Conservation (phyloP, 2,888 invertebrate species). For the Nycteola revayana region DNA sequence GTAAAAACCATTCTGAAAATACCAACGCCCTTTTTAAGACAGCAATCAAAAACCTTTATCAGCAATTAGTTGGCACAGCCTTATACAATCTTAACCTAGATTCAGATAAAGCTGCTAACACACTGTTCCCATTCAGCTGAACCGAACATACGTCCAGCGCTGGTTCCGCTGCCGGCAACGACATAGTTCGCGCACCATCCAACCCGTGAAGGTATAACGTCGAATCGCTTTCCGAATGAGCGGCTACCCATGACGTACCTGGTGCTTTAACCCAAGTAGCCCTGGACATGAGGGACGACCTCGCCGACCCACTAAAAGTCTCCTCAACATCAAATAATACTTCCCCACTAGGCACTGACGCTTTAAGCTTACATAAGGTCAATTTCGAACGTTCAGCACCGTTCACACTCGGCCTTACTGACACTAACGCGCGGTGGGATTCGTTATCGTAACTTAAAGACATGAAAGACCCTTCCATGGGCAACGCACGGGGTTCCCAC, state of each 20-base stretch:
- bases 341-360: conserved; percentile 57
- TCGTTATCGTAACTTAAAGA: conserved; percentile 86
- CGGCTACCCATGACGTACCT: conserved; percentile 85
- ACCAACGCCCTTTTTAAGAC: too few species aligned
- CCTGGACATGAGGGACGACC: conserved; percentile 85
- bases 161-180: conserved; percentile 84
- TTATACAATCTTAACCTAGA: conserved; percentile 85
- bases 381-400: conserved; percentile 64
- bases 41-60: too few species aligned
- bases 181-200: conserved; percentile 66
- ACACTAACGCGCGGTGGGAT: conserved; percentile 85
- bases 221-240: conserved; percentile 88
- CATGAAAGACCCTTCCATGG: conserved; percentile 88
- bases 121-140: conserved; percentile 72
- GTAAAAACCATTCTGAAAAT: too few species aligned
- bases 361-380: conserved; percentile 62
- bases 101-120: conserved; percentile 85
- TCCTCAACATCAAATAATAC: conserved; percentile 81
- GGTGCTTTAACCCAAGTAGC: conserved; percentile 83
- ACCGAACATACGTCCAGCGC: conserved; percentile 86
- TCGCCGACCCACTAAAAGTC: conserved; percentile 85
- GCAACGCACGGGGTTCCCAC: conserved; percentile 77
- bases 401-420: conserved; percentile 84
- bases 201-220: conserved; percentile 85
- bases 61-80: conserved; percentile 50